These are phyloP conservation scores for Riparia riparia DNA, from an alignment of 2,113 vertebrate species.

Conservation along the genomic window DNA sequence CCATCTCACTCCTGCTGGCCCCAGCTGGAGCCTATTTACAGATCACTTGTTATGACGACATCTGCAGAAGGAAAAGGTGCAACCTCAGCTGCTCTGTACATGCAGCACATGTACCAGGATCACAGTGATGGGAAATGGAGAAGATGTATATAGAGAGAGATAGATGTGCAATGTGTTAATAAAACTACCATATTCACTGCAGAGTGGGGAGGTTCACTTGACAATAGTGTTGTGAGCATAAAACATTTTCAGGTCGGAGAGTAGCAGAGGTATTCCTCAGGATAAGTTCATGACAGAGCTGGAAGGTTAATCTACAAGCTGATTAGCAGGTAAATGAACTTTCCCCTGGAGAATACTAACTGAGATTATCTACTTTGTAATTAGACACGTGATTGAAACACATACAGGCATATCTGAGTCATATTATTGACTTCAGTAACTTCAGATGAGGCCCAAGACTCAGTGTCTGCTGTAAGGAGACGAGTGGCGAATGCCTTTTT, in stretches of 20 bases:
- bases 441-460: not conserved
- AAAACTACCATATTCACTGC: not conserved
- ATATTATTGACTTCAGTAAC: not conserved
- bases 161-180: not conserved
- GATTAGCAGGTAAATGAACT: not conserved
- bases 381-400: not conserved
- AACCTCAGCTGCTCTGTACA: not conserved
- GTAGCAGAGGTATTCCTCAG: not conserved
- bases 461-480: not conserved
- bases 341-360: not conserved
- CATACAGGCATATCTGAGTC: not conserved
- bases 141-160: not conserved
- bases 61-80: not conserved
- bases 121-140: not conserved
- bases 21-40: not conserved
- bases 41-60: not conserved
- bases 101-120: not conserved
- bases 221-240: not conserved
- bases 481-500: not conserved
- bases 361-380: not conserved
- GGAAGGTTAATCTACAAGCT: not conserved
- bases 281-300: not conserved
- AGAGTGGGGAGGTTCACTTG: not conserved
- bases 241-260: not conserved
- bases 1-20: not conserved